Base-by-base conservation (phyloP, 2,888 invertebrate species). In the Pediacus dermestoides region DNA sequence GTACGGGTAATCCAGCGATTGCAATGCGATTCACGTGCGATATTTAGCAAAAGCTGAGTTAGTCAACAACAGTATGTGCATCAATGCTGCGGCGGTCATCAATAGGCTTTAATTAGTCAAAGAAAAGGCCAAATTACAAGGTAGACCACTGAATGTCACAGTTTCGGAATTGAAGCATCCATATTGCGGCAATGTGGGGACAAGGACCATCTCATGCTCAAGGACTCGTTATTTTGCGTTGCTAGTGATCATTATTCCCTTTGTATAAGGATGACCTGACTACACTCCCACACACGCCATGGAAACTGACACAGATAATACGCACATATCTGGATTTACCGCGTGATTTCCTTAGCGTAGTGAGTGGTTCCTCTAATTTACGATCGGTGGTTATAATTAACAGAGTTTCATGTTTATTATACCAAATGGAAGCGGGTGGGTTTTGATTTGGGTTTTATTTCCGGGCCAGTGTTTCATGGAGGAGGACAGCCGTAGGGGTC, bases 41-140 rank as follows among this genome's bases (percentile, higher is more conserved):
- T 41, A 43, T 48, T 48, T 45, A 39, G 46, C 42, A 48, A 11
- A 28, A 48, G 46, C 48, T 39, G 39, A 41, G 44, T 41, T 44
- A 42, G 44, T 46, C 44, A 44, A 33, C 42, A 35, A 11, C 3
- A 8, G 8, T 9, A n/a, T 14, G 23, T 11, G n/a, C 22, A 30
- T 16, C 30, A 18, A 33, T 32, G 33, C 27, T 3, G 16, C 16
- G 22, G 37, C 32, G 36, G 34, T 46, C 42, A 43, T 46, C 46
- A 46, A 46, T 46, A 38, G 46, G 32, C 40, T 30, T 37, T 40
- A 42, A 46, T 46, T 43, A 46, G 42, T 31, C 7, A 21, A 6
- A 8, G 30, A 8, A 30, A 37, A 16, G 39, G 35, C 30, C 39
- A 43, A 42, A 43, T 46, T 46, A 42, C 33, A 43, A 46, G 37